Conservation (phyloP, 1,140 invertebrate genomes). For the Zeugodacus cucurbitae region DNA sequence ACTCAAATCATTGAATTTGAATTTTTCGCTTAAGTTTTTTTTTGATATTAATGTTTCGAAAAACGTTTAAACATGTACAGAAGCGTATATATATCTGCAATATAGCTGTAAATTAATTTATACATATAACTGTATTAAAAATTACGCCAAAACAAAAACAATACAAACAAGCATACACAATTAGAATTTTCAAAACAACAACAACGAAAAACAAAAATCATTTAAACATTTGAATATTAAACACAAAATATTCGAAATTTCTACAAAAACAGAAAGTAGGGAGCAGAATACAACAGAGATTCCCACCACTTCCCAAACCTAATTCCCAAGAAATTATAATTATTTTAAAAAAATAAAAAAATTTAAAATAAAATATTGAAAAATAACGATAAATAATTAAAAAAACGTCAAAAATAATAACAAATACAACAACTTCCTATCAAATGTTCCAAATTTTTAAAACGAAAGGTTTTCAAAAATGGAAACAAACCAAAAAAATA, state of each 20-base stretch:
- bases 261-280: neutral
- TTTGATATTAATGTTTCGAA: neutral
- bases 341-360: neutral
- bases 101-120: conserved; percentile 1
- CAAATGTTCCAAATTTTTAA: too few relatives aligned
- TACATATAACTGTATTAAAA: neutral
- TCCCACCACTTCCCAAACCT: neutral
- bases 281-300: neutral
- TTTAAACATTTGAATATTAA: neutral
- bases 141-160: neutral
- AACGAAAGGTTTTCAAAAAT: too few relatives aligned
- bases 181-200: too few relatives aligned
- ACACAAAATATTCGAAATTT: neutral
- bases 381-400: too few relatives aligned
- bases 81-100: neutral
- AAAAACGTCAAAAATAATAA: too few relatives aligned
- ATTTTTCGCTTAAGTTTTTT: conserved; percentile 15
- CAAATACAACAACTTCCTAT: too few relatives aligned
- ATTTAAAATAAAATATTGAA: neutral
- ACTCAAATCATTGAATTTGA: neutral
- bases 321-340: neutral
- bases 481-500: too few relatives aligned
- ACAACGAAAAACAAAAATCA: neutral
- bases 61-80: neutral
- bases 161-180: neutral